Evolutionary conservation across 2,113 vertebrate genomes (phyloP), one percentile per base, ranked within the genome.

Genomic region (Strix uralensis): DNA sequence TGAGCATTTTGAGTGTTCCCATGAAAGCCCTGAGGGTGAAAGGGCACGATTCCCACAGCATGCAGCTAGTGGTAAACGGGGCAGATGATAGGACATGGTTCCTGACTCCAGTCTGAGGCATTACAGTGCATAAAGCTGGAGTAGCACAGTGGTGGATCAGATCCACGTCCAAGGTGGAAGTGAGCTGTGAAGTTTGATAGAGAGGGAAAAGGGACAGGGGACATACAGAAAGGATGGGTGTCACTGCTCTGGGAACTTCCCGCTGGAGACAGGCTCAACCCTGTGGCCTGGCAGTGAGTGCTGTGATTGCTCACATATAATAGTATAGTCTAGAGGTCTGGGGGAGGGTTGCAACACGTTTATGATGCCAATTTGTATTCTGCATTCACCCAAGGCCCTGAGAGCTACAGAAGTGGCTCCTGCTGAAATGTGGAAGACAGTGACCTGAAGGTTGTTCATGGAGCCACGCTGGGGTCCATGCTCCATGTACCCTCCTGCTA

Each of bases 191-290:
- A 26, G 26, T 22, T 57, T 40, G 19, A 19, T 55, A 42, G 26
- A 34, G 59, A 55, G 46, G 77, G 34, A 63, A 61, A 36, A 59
- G 16, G 42, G 47, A n/a, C 80, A 9, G 19, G 17, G 16, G 11
- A 40, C 36, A 22, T 5, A 11, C 0, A 2, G 14, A 49, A 6
- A 36, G 30, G 22, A 58, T 22, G 18, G 46, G 44, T 36, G 34
- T 44, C 69, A n/a, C 32, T 42, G 55, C 13, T 63, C 26, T 52
- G 30, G 46, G n/a, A 80, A 42, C n/a, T 4, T 92, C 15, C 34
- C 0, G 0, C n/a, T 47, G 54, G 25, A 47, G 58, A 69, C 5
- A 54, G 15, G 5, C 44, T 27, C 20, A 38, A 15, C 29, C 23
- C 27, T 57, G 21, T 7, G 13, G 21, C 30, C 51, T 25, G n/a